Evolutionary conservation across 2,888 invertebrate genomes (phyloP).

Genomic region (Margaritifera margaritifera): DNA sequence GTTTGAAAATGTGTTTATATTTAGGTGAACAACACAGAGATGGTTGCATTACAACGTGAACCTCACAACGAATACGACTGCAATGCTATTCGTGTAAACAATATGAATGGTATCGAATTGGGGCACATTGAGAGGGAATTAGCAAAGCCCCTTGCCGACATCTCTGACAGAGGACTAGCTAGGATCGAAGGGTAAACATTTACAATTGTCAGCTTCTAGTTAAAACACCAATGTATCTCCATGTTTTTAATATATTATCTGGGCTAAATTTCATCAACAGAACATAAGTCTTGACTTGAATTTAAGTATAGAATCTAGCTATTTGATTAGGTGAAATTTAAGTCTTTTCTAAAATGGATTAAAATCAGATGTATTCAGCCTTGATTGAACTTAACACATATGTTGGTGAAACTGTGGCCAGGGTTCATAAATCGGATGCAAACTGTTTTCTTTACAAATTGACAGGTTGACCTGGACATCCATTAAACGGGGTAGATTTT

Average conservation of each 20-base stretch:
- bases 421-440: too few species aligned
- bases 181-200: slow-evolving; percentile 43
- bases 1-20: not conserved
- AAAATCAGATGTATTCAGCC: too few species aligned
- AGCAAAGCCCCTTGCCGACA: slow-evolving; percentile 41
- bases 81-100: slow-evolving; percentile 48
- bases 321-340: too few species aligned
- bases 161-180: slow-evolving; percentile 39
- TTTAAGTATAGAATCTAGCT: too few species aligned
- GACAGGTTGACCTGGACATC: too few species aligned
- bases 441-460: too few species aligned
- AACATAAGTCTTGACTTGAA: too few species aligned
- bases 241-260: not conserved
- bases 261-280: too few species aligned
- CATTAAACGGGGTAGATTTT: too few species aligned
- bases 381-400: too few species aligned
- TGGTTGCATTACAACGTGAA: slow-evolving; percentile 52
- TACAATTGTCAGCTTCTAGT: not conserved
- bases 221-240: not conserved
- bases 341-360: too few species aligned
- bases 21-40: slow-evolving; percentile 52
- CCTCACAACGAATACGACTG: slow-evolving; percentile 46
- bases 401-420: too few species aligned
- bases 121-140: slow-evolving; percentile 54
- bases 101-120: slow-evolving; percentile 45